A percentile compares a stretch with the other conserved stretches of the same genome.
Conservation (phyloP, 2,113 vertebrate species). For the Paramisgurnus dabryanus region DNA sequence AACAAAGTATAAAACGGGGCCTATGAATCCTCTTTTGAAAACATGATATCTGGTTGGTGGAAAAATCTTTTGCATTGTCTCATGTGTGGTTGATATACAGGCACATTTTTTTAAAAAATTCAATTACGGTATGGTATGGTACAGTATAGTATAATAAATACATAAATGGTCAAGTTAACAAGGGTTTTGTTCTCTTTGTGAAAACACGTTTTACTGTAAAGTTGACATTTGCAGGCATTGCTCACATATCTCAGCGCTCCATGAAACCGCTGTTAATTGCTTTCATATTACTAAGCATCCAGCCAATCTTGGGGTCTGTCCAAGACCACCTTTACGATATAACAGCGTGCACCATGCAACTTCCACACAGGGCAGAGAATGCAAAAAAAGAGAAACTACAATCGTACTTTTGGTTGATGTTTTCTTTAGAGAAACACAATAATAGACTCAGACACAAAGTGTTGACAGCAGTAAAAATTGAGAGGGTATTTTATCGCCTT, state of each 20-base stretch:
- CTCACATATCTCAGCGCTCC: constrained; percentile 64
- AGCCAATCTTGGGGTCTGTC: constrained; percentile 80
- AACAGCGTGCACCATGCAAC: constrained; percentile 15
- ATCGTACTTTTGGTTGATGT: constrained; percentile 24
- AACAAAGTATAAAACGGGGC: no score
- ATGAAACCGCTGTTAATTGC: constrained; percentile 85
- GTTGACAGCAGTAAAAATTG: constrained; percentile 39
- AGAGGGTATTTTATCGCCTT: constrained; percentile 27
- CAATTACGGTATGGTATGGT: no score
- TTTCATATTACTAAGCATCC: constrained; percentile 85
- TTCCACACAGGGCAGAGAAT: constrained; percentile 37
- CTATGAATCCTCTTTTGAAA: no score
- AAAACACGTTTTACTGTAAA: no score
- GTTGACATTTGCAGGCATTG: constrained; percentile 60
- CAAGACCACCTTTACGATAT: constrained; percentile 85
- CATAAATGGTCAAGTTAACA: no score
- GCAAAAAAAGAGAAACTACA: constrained; percentile 31
- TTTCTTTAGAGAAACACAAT: constrained; percentile 40
- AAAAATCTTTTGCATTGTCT: no score
- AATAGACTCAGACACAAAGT: constrained; percentile 28
- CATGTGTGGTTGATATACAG: no score
- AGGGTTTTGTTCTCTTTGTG: no score
- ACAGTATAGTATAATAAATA: no score
- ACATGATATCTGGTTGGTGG: no score
- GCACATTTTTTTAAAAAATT: no score